phyloP scores from a whole-genome alignment of 2,888 invertebrate genomes.

The Galerucella pusilla region DNA sequence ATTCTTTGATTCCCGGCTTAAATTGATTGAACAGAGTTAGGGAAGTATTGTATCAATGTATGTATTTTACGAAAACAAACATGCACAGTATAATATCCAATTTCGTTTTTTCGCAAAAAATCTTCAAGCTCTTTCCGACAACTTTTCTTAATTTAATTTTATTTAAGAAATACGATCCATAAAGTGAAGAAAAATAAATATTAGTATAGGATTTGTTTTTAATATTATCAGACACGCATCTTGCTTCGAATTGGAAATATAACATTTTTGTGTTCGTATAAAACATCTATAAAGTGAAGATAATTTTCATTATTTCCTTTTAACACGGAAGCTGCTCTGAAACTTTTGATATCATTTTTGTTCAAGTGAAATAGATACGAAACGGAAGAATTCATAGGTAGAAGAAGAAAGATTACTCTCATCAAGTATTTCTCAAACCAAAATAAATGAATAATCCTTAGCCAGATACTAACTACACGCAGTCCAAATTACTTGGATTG shows the following conservation, averaged over 20 bases:
- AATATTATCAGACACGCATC: not conserved
- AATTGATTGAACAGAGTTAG: not conserved
- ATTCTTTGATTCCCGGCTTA: conserved; percentile 1
- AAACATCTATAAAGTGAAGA: too few relatives aligned
- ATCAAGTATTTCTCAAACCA: too few relatives aligned
- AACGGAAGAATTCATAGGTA: too few relatives aligned
- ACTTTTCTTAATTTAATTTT: not conserved
- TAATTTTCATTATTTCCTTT: too few relatives aligned
- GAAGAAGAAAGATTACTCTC: too few relatives aligned
- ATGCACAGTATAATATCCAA: not conserved
- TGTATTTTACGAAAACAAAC: not conserved
- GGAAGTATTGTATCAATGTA: not conserved
- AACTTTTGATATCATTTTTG: too few relatives aligned
- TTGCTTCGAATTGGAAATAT: not conserved
- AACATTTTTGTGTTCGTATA: too few relatives aligned
- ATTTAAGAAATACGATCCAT: not conserved
- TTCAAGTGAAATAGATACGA: too few relatives aligned
- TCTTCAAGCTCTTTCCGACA: not conserved
- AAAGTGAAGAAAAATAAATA: not conserved
- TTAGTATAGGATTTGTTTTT: not conserved
- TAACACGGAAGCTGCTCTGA: too few relatives aligned
- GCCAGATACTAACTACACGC: too few relatives aligned
- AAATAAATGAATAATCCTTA: too few relatives aligned
- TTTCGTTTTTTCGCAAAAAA: not conserved
- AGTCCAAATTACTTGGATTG: too few relatives aligned